Percentiles rank a stretch among this genome's conserved stretches.
These are phyloP conservation scores for Clarias magur DNA, from an alignment of 2,113 vertebrate species.

Conservation along the genomic window DNA sequence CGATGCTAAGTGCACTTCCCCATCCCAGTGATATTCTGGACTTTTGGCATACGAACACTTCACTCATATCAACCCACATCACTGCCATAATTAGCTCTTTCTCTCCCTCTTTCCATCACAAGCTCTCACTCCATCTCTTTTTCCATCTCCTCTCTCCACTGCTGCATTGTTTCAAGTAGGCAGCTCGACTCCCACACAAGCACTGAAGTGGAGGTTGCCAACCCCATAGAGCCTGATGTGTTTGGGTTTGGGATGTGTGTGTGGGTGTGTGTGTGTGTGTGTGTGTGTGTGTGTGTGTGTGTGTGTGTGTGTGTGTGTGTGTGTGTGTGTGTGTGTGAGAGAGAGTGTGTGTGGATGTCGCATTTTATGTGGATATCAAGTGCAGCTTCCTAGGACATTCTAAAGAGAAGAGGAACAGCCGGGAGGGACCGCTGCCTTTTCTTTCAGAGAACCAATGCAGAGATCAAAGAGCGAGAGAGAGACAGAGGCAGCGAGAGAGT, in stretches of 20 bases:
- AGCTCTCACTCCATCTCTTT: not conserved
- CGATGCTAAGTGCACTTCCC: not conserved
- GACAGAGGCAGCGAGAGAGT: constrained; percentile 12
- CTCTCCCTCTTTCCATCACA: constrained; percentile 25
- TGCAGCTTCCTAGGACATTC: constrained; percentile 50
- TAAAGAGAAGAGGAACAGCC: constrained; percentile 56
- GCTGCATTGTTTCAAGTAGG: constrained; percentile 45
- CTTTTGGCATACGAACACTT: constrained; percentile 33
- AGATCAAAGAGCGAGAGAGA: constrained; percentile 53
- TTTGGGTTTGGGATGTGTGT: constrained; percentile 12
- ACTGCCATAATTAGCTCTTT: constrained; percentile 49
- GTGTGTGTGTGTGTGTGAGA: constrained; percentile 14
- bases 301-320: constrained; percentile 18
- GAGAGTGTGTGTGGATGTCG: constrained; percentile 33
- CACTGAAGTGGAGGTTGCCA: constrained; percentile 40
- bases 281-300: constrained; percentile 29
- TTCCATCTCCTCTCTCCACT: constrained; percentile 20
- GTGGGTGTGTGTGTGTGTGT: constrained; percentile 12
- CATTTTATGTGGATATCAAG: constrained; percentile 55
- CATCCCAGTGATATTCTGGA: constrained; percentile 30
- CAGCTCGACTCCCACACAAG: constrained; percentile 48
- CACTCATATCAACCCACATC: constrained; percentile 40
- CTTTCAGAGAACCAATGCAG: constrained; percentile 43
- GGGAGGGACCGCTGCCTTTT: constrained; percentile 53
- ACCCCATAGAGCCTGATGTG: constrained; percentile 33